Conservation (phyloP, 2,888 invertebrate genomes). For the Autographa gamma region DNA sequence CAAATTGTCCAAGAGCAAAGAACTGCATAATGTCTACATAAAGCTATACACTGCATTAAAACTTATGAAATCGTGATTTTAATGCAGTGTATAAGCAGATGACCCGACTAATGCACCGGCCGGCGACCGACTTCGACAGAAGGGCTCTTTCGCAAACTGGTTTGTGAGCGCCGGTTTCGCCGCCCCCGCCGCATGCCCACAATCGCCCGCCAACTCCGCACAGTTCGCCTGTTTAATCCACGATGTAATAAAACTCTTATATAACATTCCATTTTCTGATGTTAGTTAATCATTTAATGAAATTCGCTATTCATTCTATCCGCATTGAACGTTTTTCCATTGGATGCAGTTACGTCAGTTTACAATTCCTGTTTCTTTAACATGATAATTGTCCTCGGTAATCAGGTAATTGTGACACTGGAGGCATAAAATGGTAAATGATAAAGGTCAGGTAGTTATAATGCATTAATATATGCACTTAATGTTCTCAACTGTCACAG, state of each 20-base stretch:
- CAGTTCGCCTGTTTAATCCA: constrained; percentile 44
- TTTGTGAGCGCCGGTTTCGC: constrained; percentile 70
- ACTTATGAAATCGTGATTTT: constrained; percentile 61
- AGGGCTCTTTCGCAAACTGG: constrained; percentile 83
- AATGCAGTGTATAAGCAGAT: constrained; percentile 68
- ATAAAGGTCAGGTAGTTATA: constrained; percentile 11
- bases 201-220: constrained; percentile 54
- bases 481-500: constrained; percentile 35
- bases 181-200: constrained; percentile 57
- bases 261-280: constrained; percentile 34
- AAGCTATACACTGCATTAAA: constrained; percentile 37
- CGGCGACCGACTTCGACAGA: constrained; percentile 73
- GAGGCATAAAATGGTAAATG: not conserved
- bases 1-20: constrained; percentile 28
- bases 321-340: constrained; percentile 14
- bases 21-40: constrained; percentile 33
- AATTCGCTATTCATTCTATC: constrained; percentile 9
- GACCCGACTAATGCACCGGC: constrained; percentile 73
- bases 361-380: not conserved
- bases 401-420: not conserved
- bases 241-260: constrained; percentile 46
- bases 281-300: constrained; percentile 13
- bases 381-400: not conserved
- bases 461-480: constrained; percentile 12
- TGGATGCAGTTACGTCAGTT: not conserved